Evolutionary conservation across 2,888 invertebrate genomes (phyloP), one percentile per base, ranked within the genome.

Genomic region (Yponomeuta plumbellus): DNA sequence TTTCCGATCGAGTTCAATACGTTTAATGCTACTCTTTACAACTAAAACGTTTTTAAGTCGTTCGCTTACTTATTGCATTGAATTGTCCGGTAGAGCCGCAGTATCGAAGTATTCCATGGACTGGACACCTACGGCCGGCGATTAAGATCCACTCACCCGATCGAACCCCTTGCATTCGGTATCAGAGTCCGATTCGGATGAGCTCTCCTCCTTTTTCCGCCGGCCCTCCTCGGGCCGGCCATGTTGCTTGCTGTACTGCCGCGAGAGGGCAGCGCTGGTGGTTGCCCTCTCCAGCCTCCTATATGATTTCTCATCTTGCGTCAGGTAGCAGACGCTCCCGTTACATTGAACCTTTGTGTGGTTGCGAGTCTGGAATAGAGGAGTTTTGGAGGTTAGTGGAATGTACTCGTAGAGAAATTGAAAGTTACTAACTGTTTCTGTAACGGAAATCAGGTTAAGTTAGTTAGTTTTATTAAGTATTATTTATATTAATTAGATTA

Each of bases 111-210:
- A 57, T 57, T 5, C 17, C 57, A 6, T 57, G n/a, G n/a, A n/a
- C n/a, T n/a, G n/a, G n/a, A n/a, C n/a, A n/a, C n/a, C n/a, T n/a
- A n/a, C n/a, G n/a, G n/a, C n/a, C n/a, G n/a, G n/a, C n/a, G n/a
- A n/a, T n/a, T 4, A 34, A 10, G 34, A 58, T 21, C 23, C 26
- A 74, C 78, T 85, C 70, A 93, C 93, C 80, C 92, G 80, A 70
- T 92, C 92, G 40, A 77, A 75, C 2, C 89, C 89, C 72, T 91
- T 90, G 79, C 86, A 85, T 68, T 92, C 91, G 0, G 89, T 88
- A 69, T 94, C 94, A 0, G 93, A 92, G 68, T 92, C 93, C 0
- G 91, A 89, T 21, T 92, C 93, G 13, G 93, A 92, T 68, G 94
- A 94, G 52, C 92, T 93, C 69, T 92, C 92, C 52, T 77, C 75